Percentiles rank a stretch among this genome's conserved stretches.
phyloP scores from a whole-genome alignment of 92 coral and sea anemone genomes.

The Metridium senile region DNA sequence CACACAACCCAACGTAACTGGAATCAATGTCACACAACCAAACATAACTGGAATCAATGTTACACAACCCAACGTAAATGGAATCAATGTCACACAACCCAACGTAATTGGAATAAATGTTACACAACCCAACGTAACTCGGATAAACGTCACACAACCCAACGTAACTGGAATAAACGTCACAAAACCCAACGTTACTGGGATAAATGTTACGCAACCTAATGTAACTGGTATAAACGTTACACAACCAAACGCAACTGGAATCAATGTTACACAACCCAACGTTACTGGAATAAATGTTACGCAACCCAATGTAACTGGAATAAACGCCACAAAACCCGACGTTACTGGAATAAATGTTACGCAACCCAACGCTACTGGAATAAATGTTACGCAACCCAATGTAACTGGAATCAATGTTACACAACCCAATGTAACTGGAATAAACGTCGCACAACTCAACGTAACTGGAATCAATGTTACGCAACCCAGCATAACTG shows the following conservation, averaged over 20 bases:
- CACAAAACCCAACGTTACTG: conserved; percentile 20
- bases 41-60: conserved; percentile 15
- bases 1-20: conserved; percentile 25
- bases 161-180: background rate
- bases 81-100: background rate
- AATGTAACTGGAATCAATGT: background rate
- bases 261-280: conserved; percentile 22
- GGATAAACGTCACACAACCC: background rate
- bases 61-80: conserved; percentile 2
- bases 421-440: conserved; percentile 5
- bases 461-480: conserved; percentile 14
- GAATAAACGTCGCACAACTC: conserved; percentile 9
- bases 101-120: background rate
- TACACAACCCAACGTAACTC: background rate
- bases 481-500: conserved; percentile 5
- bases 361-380: conserved; percentile 22
- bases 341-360: conserved; percentile 10
- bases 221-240: conserved; percentile 24
- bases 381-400: conserved; percentile 33
- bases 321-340: background rate
- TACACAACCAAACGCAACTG: conserved; percentile 21
- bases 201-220: conserved; percentile 10
- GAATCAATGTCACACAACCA: background rate
- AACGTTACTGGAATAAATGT: conserved; percentile 16
- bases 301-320: background rate